phyloP scores from a whole-genome alignment of 1,140 invertebrate genomes.

The Nephila pilipes region DNA sequence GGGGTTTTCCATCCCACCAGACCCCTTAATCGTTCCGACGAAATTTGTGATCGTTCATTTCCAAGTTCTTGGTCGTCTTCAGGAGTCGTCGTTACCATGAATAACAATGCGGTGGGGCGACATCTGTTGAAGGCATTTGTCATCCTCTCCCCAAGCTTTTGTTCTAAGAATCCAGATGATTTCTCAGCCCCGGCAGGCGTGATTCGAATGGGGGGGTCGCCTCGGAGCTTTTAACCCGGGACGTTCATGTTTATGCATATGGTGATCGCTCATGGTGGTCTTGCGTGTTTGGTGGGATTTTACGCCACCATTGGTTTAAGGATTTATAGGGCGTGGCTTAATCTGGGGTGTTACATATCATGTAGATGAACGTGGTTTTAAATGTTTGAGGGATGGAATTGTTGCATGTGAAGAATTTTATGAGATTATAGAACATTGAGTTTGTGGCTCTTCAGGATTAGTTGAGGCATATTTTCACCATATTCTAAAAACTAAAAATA shows the following conservation, averaged over 20 bases:
- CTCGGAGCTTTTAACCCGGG: background rate
- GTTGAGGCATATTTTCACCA: too few relatives aligned
- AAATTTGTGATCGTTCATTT: background rate
- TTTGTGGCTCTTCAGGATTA: too few relatives aligned
- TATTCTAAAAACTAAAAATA: too few relatives aligned
- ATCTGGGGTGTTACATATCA: background rate
- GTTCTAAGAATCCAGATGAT: background rate
- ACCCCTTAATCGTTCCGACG: background rate
- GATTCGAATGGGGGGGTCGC: conserved; percentile 6
- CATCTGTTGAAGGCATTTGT: conserved; percentile 8
- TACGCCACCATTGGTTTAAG: background rate
- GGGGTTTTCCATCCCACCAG: background rate
- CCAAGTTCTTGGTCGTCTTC: background rate
- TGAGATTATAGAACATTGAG: too few relatives aligned
- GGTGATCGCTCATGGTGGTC: background rate
- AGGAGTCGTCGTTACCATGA: background rate
- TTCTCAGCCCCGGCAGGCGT: background rate
- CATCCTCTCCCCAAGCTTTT: background rate
- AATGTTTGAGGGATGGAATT: too few relatives aligned
- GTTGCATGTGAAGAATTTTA: too few relatives aligned
- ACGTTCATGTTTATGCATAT: background rate
- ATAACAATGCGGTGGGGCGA: conserved; percentile 19
- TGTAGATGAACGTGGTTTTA: background rate
- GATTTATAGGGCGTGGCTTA: conserved; percentile 6
- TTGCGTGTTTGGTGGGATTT: conserved; percentile 7